These are phyloP conservation scores for Sinhomidia bicolor DNA, from an alignment of 2,888 invertebrate genomes.

Conservation along the genomic window DNA sequence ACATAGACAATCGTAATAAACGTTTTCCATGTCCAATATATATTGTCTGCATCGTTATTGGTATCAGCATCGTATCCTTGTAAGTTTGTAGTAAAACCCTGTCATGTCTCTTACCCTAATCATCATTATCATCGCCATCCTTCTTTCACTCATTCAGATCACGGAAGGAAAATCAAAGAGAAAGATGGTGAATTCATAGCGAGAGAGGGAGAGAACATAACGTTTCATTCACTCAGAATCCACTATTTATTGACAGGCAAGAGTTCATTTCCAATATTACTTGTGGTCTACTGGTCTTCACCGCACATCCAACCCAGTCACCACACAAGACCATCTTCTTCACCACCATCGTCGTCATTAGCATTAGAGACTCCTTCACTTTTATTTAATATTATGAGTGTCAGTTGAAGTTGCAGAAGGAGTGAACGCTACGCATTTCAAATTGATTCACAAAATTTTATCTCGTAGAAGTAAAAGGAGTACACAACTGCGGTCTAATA, in stretches of 20 bases:
- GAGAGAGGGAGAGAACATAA: background rate
- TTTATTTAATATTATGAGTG: background rate
- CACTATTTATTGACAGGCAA: conserved; percentile 8
- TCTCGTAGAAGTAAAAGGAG: too few relatives aligned
- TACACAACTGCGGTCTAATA: background rate
- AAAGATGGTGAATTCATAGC: background rate
- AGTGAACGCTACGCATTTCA: background rate
- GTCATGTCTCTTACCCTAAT: background rate
- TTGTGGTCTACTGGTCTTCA: conserved; percentile 14
- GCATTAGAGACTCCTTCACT: background rate
- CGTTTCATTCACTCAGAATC: background rate
- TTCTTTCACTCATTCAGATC: conserved; percentile 25
- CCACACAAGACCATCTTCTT: background rate
- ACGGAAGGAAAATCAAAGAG: conserved; percentile 34
- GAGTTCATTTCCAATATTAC: conserved; percentile 11
- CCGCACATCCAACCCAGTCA: background rate
- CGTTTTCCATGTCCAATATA: background rate
- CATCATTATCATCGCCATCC: background rate
- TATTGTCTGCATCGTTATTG: background rate
- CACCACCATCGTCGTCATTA: background rate
- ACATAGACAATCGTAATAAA: background rate
- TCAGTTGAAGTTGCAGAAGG: background rate
- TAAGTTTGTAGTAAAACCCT: background rate
- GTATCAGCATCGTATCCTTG: background rate
- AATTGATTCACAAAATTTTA: background rate